Evolutionary conservation across 2,888 invertebrate genomes (phyloP), one percentile per base, ranked within the genome.

Genomic region (Clanis bilineata): DNA sequence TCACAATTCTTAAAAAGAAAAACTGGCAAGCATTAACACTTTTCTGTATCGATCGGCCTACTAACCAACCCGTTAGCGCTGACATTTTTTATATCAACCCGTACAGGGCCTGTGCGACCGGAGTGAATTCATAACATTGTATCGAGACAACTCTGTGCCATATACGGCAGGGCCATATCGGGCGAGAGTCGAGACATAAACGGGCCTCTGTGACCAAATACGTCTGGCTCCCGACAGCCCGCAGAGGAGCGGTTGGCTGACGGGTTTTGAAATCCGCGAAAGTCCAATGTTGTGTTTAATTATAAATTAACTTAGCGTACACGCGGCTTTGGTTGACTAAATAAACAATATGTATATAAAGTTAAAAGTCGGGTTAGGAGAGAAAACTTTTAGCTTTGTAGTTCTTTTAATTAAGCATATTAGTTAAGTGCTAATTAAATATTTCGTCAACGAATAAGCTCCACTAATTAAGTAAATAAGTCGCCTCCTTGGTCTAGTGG

Each of bases 191-290:
- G 61, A 70, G 71, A 67, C 74, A 67, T 76, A 77, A 78, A 79
- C 75, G 80, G 41, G 79, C 72, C 73, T 71, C 68, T 79, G 79
- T 51, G 28, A 51, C 88, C 88, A 86, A 87, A 88, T 82, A 79
- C 71, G 84, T 72, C 59, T 60, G 28, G 28, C 65, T 70, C 76
- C 67, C 71, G 76, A 74, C 80, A 71, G 74, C 79, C 76, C 65
- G 76, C 77, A 72, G 78, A 74, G 64, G 72, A 73, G 79, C 76
- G 80, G 78, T 77, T 79, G 77, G 76, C 74, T 79, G 76, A 80
- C 77, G 74, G 41, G 74, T 79, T 82, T 78, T 77, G 80, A 77
- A 78, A 78, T 44, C 15, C 18, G 38, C 32, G 38, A 38, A 44
- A 39, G 15, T 47, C 28, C 36, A 58, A 18, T 47, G 38, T 38